phyloP scores from a whole-genome alignment of 1,140 invertebrate species.

The Drosophila truncata region DNA sequence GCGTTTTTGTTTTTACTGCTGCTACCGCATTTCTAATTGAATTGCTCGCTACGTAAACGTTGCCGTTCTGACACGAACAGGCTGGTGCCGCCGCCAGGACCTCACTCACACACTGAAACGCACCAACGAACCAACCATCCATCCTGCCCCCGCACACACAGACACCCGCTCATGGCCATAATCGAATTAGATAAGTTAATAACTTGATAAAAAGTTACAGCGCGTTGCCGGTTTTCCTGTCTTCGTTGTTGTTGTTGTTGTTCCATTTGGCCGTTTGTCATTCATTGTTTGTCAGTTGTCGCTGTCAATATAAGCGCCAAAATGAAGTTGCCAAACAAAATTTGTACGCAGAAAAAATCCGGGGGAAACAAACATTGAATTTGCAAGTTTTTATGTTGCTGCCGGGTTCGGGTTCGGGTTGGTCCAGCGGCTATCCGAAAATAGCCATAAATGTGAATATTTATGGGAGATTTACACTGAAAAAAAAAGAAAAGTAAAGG shows the following conservation, averaged over 20 bases:
- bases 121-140: too few species aligned
- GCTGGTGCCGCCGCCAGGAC: constrained; percentile 34
- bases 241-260: constrained; percentile 39
- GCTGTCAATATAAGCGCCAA: constrained; percentile 76
- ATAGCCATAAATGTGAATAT: constrained; percentile 25
- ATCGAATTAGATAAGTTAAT: constrained; percentile 84
- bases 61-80: constrained; percentile 52
- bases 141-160: constrained; percentile 4
- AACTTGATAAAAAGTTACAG: constrained; percentile 83
- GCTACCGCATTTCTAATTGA: constrained; percentile 78
- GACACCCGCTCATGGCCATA: constrained; percentile 59
- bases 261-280: constrained; percentile 46
- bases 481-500: background rate
- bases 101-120: background rate
- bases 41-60: constrained; percentile 78
- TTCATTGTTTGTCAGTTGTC: constrained; percentile 78
- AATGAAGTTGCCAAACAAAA: constrained; percentile 73
- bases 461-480: constrained; percentile 6
- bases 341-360: constrained; percentile 24
- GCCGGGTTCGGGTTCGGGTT: background rate
- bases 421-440: background rate
- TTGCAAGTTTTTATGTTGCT: constrained; percentile 33
- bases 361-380: constrained; percentile 48
- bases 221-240: constrained; percentile 25
- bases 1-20: constrained; percentile 55